Percentiles rank a stretch among this genome's conserved stretches.
phyloP scores from a whole-genome alignment of 2,113 vertebrate species.

The Etheostoma cragini region DNA sequence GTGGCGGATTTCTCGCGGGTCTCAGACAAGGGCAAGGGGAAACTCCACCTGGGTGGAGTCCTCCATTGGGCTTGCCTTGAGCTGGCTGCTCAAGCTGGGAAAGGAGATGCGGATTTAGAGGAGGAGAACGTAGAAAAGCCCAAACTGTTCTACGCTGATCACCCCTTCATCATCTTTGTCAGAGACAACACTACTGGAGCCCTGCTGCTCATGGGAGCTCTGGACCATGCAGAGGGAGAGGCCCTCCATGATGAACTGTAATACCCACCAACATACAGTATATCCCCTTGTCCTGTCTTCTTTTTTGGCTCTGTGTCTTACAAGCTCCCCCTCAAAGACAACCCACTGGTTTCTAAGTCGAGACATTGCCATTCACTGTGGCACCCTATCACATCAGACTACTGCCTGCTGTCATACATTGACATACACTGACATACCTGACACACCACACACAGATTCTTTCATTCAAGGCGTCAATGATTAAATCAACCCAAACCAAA shows the following conservation, averaged over 20 bases:
- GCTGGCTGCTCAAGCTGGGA: constrained; percentile 59
- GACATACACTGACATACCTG: constrained; percentile 60
- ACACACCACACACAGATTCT: constrained; percentile 32
- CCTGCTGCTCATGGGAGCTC: constrained; percentile 77
- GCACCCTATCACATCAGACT: constrained; percentile 60
- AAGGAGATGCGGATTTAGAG: constrained; percentile 16
- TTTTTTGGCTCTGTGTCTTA: constrained; percentile 6
- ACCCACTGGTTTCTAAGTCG: constrained; percentile 39
- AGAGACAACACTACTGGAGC: constrained; percentile 67
- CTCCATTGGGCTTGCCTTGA: constrained; percentile 79
- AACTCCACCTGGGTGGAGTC: constrained; percentile 68
- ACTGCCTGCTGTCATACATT: constrained; percentile 59
- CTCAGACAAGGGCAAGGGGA: constrained; percentile 44
- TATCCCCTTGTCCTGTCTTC: neutral
- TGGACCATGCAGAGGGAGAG: constrained; percentile 71
- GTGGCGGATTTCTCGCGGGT: constrained; percentile 72
- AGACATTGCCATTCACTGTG: constrained; percentile 69
- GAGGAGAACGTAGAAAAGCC: constrained; percentile 66
- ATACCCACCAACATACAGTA: neutral
- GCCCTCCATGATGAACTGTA: constrained; percentile 78
- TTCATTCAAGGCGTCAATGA: constrained; percentile 28
- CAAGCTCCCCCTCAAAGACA: constrained; percentile 20
- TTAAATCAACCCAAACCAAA: constrained; percentile 48
- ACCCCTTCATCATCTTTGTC: constrained; percentile 76
- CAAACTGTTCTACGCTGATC: constrained; percentile 77